Evolutionary conservation across 2,797 vertebrate species (phyloP).

Genomic region (Lepilemur septentrionalis): DNA sequence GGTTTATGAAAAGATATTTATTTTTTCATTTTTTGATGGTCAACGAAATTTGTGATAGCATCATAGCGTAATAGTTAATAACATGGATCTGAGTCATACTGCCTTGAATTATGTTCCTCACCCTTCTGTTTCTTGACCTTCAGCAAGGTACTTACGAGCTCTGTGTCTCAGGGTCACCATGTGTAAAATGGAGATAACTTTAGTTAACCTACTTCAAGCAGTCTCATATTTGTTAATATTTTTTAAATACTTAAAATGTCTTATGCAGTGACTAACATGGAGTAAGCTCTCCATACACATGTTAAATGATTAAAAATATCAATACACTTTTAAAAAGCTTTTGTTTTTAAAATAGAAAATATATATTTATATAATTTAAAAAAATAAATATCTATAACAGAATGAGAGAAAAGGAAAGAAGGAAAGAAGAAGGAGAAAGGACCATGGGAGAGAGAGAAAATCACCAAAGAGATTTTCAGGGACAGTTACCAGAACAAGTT

Average conservation of each 20-base stretch:
- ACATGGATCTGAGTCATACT: not conserved
- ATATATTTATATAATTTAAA: not conserved
- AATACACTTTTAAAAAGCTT: not conserved
- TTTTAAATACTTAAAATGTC: not conserved
- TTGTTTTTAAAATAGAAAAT: not conserved
- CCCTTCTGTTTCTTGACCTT: not conserved
- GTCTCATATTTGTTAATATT: not conserved
- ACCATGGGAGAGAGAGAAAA: fast-evolving
- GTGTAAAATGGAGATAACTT: not conserved
- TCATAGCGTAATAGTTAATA: not conserved
- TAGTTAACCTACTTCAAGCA: not conserved
- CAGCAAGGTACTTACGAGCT: not conserved
- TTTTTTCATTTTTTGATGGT: not conserved
- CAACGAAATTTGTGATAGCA: not conserved
- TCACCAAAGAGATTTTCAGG: not conserved
- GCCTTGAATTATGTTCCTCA: not conserved
- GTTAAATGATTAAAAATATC: not conserved
- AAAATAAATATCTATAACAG: not conserved
- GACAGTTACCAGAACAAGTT: not conserved
- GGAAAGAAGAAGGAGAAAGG: not conserved
- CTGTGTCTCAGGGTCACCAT: not conserved
- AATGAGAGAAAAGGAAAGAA: not conserved
- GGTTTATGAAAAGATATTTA: not conserved
- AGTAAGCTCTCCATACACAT: not conserved
- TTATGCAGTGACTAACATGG: not conserved